Base-by-base conservation (phyloP, 1,140 invertebrate species). In the Chionoecetes opilio region DNA sequence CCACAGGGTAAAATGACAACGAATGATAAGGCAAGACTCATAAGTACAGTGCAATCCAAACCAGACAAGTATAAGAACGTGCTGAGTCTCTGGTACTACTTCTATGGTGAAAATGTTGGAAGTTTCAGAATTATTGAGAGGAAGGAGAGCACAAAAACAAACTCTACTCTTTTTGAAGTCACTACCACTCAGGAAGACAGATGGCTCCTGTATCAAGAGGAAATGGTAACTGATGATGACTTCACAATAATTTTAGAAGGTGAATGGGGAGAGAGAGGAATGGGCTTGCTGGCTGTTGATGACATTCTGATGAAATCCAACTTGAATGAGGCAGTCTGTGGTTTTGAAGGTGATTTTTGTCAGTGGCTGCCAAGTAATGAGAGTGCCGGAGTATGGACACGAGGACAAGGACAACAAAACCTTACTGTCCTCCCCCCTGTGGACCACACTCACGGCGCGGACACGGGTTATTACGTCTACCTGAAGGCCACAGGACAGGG, bases 281-380 rank as follows among this genome's bases (percentile, higher is more conserved):
- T 41, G 31, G 94, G 94, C 3, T 82, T 93, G 29, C 31, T 95
- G 63, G 94, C 94, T 53, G 87, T 95, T 17, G 94, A 95, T 93
- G 94, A 95, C 87, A 46, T 95, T 14, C 75, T 93, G 35, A 90
- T 95, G 46, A 89, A 85, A 32, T 82, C 94, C 35, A 93, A 82
- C 26, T 14, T 95, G n/a, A 29, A 53, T 11, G 32, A 90, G 5
- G 21, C 84, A 53, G 17, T 95, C 0, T 95, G 94, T 95, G 91
- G 93, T 85, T 95, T 95, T 95, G 94, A 95, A 32, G 37, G 26
- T 34, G 91, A 93, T 35, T 95, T 95, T n/a, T 95, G 94, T 34
- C 46, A 93, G 37, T 95, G 94, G 94, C 21, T 90, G n/a, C 86
- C 41, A 21, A 82, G 75, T 14, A 34, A n/a, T 14, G 63, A 75